Evolutionary conservation across 2,113 vertebrate species (phyloP).

Genomic region (Todiramphus chloris): DNA sequence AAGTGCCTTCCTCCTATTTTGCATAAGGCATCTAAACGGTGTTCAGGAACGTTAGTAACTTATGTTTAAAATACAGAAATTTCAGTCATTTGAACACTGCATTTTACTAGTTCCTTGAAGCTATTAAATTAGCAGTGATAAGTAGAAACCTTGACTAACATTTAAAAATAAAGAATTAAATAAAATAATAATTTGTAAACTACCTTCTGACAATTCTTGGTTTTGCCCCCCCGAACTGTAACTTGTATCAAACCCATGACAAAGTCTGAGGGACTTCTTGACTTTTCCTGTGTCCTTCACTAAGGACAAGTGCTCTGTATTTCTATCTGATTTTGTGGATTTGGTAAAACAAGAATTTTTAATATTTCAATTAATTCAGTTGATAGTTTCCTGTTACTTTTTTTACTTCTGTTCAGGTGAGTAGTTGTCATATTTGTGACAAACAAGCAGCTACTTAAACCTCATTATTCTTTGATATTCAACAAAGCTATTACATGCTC

Average conservation of each 20-base stretch:
- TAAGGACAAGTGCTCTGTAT: background rate
- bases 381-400: background rate
- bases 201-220: background rate
- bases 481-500: background rate
- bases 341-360: background rate
- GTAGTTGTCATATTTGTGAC: background rate
- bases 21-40: background rate
- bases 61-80: background rate
- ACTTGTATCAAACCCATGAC: background rate
- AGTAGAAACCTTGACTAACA: accelerated
- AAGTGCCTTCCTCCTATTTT: background rate
- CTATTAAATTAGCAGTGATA: background rate
- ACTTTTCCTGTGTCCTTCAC: background rate
- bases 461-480: background rate
- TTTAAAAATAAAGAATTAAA: background rate
- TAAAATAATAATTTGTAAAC: background rate
- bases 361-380: background rate
- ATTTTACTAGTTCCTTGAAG: background rate
- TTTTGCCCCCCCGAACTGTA: background rate
- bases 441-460: background rate
- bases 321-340: background rate
- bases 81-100: background rate
- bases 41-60: background rate
- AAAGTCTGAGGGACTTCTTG: background rate
- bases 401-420: background rate